Evolutionary conservation across 2,113 vertebrate species (phyloP).

Genomic region (Scalopus aquaticus): DNA sequence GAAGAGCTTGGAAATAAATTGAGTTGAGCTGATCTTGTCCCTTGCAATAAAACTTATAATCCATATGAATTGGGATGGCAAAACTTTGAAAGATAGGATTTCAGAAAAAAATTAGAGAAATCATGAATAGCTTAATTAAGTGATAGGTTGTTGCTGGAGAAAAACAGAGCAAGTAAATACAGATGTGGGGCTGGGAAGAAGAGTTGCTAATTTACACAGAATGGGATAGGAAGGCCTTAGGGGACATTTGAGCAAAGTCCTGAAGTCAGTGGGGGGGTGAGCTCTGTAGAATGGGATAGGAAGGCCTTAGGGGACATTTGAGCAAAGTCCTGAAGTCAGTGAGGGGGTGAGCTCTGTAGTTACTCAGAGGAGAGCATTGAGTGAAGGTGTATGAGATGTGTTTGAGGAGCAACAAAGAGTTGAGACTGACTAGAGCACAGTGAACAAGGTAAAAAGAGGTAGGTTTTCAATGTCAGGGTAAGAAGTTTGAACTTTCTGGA

Average conservation of each 20-base stretch:
- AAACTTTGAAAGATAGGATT: not conserved
- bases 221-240: not conserved
- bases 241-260: not conserved
- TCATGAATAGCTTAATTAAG: not conserved
- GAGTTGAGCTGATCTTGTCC: not conserved
- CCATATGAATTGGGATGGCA: not conserved
- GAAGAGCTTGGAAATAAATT: not conserved
- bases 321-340: not conserved
- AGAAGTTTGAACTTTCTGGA: not conserved
- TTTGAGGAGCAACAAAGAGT: not conserved
- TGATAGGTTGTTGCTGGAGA: not conserved
- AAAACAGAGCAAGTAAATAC: not conserved
- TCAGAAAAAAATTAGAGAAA: not conserved
- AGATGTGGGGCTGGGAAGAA: not conserved
- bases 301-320: not conserved
- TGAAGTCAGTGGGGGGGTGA: not conserved
- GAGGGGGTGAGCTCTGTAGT: not conserved
- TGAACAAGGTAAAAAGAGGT: not conserved
- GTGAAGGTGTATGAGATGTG: not conserved
- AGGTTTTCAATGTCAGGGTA: not conserved
- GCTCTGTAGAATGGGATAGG: no score
- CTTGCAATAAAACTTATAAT: not conserved
- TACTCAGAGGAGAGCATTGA: no score
- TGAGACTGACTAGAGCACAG: not conserved
- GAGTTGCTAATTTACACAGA: not conserved